Evolutionary conservation across 2,888 invertebrate species (phyloP).

Genomic region (Lypha dubia): DNA sequence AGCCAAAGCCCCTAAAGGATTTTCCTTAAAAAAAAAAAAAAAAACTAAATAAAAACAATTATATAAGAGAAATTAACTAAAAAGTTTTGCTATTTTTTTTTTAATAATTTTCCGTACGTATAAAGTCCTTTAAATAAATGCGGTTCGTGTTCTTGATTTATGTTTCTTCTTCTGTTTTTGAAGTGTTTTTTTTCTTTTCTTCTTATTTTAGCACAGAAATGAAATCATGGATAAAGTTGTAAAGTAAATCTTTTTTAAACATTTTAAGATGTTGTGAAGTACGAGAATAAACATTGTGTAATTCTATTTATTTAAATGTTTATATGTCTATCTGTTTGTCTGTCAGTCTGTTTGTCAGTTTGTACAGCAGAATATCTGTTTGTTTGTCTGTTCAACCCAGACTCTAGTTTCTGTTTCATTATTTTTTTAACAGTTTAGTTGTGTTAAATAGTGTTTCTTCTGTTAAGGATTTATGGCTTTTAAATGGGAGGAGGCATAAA

Average conservation of each 20-base stretch:
- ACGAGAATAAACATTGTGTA: constrained; percentile 16
- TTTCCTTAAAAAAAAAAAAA: neutral
- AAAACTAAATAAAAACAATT: neutral
- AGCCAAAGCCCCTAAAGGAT: neutral
- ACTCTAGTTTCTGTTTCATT: neutral
- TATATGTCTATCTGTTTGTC: neutral
- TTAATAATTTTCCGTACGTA: neutral
- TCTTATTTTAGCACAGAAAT: neutral
- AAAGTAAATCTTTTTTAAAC: constrained; percentile 44
- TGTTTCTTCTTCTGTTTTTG: constrained; percentile 4
- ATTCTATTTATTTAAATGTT: constrained; percentile 32
- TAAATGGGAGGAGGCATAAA: neutral
- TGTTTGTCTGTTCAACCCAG: neutral
- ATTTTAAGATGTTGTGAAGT: constrained; percentile 31
- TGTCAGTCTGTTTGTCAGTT: too few relatives aligned
- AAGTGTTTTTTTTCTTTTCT: constrained; percentile 4
- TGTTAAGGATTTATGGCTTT: constrained; percentile 14
- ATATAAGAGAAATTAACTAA: neutral
- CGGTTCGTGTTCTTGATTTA: constrained; percentile 8
- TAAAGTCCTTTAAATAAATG: constrained; percentile 39
- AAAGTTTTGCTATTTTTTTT: constrained; percentile 7
- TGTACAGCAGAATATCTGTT: too few relatives aligned
- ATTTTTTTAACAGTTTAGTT: neutral
- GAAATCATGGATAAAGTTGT: constrained; percentile 35
- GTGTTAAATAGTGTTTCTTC: constrained; percentile 26